Percentiles rank a stretch among this genome's conserved stretches.
phyloP scores from a whole-genome alignment of 2,113 vertebrate species.

The Brachyistius frenatus region DNA sequence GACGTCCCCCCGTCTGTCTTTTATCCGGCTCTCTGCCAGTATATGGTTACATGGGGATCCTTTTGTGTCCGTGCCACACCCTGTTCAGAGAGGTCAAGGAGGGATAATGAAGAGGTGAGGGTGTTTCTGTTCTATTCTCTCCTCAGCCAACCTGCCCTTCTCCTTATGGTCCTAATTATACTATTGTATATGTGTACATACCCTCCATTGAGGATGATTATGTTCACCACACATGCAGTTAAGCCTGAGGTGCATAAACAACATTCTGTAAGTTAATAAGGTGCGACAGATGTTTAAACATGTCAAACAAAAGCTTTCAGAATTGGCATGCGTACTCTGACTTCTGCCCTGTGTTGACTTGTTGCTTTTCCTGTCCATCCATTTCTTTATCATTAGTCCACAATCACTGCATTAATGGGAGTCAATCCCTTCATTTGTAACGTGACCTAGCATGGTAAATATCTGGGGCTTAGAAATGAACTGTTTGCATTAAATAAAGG shows the following conservation, averaged over 20 bases:
- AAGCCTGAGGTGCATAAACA: slow-evolving; percentile 51
- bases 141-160: slow-evolving; percentile 32
- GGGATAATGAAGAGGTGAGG: slow-evolving; percentile 71
- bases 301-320: slow-evolving; percentile 12
- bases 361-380: slow-evolving; percentile 15
- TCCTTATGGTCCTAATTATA: slow-evolving; percentile 64
- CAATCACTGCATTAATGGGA: slow-evolving; percentile 30
- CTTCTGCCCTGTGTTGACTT: not conserved
- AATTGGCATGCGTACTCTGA: slow-evolving; percentile 18
- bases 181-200: slow-evolving; percentile 69
- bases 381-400: slow-evolving; percentile 39
- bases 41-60: slow-evolving; percentile 78
- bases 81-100: slow-evolving; percentile 66
- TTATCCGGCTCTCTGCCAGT: slow-evolving; percentile 71
- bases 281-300: slow-evolving; percentile 42
- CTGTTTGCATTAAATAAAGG: slow-evolving; percentile 40
- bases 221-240: slow-evolving; percentile 35
- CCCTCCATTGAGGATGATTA: slow-evolving; percentile 47
- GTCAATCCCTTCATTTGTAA: slow-evolving; percentile 52
- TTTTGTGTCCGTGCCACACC: slow-evolving; percentile 73
- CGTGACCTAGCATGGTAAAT: slow-evolving; percentile 6
- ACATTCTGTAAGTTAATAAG: slow-evolving; percentile 23
- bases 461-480: slow-evolving; percentile 32
- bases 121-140: slow-evolving; percentile 64
- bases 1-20: slow-evolving; percentile 71